Conservation (phyloP, 2,888 invertebrate species). For the Platypus cylindrus region DNA sequence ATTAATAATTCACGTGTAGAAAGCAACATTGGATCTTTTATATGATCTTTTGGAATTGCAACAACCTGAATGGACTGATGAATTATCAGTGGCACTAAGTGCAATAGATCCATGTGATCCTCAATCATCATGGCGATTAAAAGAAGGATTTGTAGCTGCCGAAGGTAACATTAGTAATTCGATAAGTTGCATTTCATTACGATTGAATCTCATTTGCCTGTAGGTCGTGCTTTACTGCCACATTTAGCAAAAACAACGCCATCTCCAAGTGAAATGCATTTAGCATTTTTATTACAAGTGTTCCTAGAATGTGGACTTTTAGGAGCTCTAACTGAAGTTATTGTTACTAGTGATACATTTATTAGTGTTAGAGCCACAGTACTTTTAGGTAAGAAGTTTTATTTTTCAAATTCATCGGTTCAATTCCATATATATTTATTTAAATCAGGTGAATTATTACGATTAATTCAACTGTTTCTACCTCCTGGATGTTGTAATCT, state of each 20-base stretch:
- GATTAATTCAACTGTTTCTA: constrained; percentile 72
- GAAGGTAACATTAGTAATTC: constrained; percentile 62
- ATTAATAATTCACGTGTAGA: constrained; percentile 40
- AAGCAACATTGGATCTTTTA: constrained; percentile 82
- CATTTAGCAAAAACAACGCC: constrained; percentile 75
- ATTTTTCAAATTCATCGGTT: neutral
- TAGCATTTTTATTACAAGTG: constrained; percentile 76
- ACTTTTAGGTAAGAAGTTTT: constrained; percentile 48
- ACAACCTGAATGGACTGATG: constrained; percentile 86
- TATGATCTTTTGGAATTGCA: constrained; percentile 82
- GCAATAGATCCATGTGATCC: constrained; percentile 80
- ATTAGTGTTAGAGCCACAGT: constrained; percentile 87
- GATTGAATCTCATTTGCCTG: constrained; percentile 19
- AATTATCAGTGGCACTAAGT: constrained; percentile 75
- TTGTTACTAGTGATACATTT: constrained; percentile 77
- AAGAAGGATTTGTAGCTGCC: constrained; percentile 89
- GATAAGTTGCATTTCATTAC: neutral
- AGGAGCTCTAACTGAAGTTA: constrained; percentile 83
- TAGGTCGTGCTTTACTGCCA: constrained; percentile 50
- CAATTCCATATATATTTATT: constrained; percentile 1
- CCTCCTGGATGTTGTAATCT: constrained; percentile 78
- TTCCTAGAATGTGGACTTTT: constrained; percentile 77
- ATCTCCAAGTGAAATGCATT: constrained; percentile 83
- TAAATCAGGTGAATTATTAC: constrained; percentile 62
- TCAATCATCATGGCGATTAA: constrained; percentile 76